Evolutionary conservation across 2,113 vertebrate species (phyloP).

Genomic region (Percina caprodes): DNA sequence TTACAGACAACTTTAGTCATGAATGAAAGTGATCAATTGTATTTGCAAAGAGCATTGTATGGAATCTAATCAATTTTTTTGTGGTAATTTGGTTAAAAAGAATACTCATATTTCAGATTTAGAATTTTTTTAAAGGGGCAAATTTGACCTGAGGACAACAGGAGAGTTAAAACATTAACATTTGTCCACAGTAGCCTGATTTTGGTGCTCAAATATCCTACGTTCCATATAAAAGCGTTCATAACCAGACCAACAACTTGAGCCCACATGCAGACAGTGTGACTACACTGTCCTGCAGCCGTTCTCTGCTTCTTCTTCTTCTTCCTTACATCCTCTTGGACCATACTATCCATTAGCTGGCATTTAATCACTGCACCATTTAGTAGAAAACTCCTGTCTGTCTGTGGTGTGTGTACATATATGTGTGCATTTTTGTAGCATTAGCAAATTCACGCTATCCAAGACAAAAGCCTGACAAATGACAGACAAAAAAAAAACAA

Average conservation of each 20-base stretch:
- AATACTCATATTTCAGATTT: too few species aligned
- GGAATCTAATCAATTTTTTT: too few species aligned
- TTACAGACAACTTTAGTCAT: too few species aligned
- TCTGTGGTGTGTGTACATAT: constrained; percentile 42
- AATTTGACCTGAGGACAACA: too few species aligned
- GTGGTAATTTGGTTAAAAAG: too few species aligned
- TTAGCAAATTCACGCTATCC: constrained; percentile 21
- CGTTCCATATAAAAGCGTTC: not conserved
- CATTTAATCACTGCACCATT: constrained; percentile 81
- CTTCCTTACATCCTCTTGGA: constrained; percentile 49
- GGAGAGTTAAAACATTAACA: not conserved
- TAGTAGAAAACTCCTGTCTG: constrained; percentile 75
- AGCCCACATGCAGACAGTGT: constrained; percentile 44
- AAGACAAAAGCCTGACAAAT: not conserved
- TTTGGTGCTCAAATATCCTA: not conserved
- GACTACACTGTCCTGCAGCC: constrained; percentile 48
- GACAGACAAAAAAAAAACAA: not conserved
- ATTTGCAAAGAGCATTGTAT: too few species aligned
- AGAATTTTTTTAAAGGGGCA: too few species aligned
- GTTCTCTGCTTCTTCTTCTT: constrained; percentile 63
- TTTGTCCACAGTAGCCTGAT: not conserved
- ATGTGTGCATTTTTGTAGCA: constrained; percentile 15
- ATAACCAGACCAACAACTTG: constrained; percentile 24
- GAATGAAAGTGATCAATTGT: too few species aligned
- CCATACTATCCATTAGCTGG: constrained; percentile 76